A percentile compares a stretch with the other conserved stretches of the same genome.
Conservation (phyloP, 2,113 vertebrate genomes). For the Stigmatopora nigra region DNA sequence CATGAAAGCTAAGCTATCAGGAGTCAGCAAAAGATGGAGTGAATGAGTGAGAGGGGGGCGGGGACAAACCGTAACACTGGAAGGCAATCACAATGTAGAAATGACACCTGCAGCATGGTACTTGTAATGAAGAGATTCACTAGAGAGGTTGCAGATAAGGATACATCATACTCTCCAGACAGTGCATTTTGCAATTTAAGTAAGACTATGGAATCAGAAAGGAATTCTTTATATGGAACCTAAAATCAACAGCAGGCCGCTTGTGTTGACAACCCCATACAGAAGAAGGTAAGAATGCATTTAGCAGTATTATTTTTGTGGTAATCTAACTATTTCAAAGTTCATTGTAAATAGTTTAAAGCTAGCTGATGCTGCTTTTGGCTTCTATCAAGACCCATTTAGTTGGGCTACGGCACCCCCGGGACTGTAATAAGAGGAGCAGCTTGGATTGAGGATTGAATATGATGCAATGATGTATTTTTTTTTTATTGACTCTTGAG, state of each 20-base stretch:
- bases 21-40: conserved; percentile 19
- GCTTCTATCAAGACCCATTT: too few relatives aligned
- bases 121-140: background rate
- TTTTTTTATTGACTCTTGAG: too few relatives aligned
- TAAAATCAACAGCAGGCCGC: background rate
- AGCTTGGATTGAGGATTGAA: too few relatives aligned
- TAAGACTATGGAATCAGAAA: too few relatives aligned
- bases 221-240: background rate
- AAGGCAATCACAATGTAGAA: conserved; percentile 1
- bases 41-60: background rate
- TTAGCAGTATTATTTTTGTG: background rate
- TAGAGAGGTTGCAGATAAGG: background rate
- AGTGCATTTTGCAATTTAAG: background rate
- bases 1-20: conserved; percentile 20
- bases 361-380: too few relatives aligned
- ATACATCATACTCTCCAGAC: background rate
- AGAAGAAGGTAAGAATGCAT: too few relatives aligned
- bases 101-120: conserved; percentile 10
- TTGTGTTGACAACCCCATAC: background rate
- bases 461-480: too few relatives aligned
- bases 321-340: background rate
- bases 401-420: too few relatives aligned
- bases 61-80: conserved; percentile 1
- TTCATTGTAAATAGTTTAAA: too few relatives aligned
- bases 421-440: too few relatives aligned